Evolutionary conservation across 1,140 invertebrate genomes (phyloP), one percentile per base, ranked within the genome.

Genomic region (Colletes latitarsis): DNA sequence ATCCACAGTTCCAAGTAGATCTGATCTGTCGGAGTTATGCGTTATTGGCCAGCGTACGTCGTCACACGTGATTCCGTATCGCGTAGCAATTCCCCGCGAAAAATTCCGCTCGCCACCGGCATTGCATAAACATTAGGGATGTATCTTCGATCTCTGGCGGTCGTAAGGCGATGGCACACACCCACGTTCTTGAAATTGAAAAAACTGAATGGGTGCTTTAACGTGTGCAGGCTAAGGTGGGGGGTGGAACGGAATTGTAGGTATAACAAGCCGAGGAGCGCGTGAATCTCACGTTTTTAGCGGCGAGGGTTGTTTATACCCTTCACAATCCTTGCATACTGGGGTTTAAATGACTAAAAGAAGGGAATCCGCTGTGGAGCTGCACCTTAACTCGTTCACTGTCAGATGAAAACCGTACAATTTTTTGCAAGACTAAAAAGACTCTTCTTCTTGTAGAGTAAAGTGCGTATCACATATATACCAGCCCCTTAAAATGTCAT

Each of bases 91-190:
- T 87, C 83, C 77, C 63, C 76, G 81, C 52, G 87, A 90, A 91
- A 91, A 89, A 89, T 82, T 81, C 81, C 72, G 46, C 69, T 53
- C 67, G 76, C 64, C 74, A 82, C 75, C 77, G 72, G 62, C 85
- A 81, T 90, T 90, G 89, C 90, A 91, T 91, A 91, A 90, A 91
- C 89, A 89, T 90, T 88, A 89, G 84, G 82, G 78, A 88, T 88
- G 87, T 84, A 89, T 89, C 85, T 89, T 82, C 77, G 85, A 89
- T 89, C 85, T 89, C 46, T 58, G 17, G 21, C 52, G 81, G 55
- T 55, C 80, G 86, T 84, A 84, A 87, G 86, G 85, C 79, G 85
- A 83, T 82, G 77, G 83, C 81, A 69, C 83, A 85, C 88, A 88
- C 89, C 85, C 88, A 89, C 90, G 88, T 88, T 88, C 77, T 57